phyloP scores from a whole-genome alignment of 2,113 vertebrate genomes.

The Oncorhynchus tshawytscha region DNA sequence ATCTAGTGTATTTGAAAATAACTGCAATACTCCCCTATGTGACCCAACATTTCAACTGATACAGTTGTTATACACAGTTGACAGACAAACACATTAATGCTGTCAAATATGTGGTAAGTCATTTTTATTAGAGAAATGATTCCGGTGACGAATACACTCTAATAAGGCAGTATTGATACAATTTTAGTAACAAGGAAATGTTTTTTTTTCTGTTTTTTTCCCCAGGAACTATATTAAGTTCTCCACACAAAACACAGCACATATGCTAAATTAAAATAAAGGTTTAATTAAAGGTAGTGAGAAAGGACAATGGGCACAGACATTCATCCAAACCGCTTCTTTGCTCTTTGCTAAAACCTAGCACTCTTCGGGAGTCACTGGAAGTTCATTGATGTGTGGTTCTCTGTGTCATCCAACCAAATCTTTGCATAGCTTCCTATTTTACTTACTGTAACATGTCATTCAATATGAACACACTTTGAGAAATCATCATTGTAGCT shows the following conservation, averaged over 20 bases:
- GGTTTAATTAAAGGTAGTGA: constrained; percentile 12
- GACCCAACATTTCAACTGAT: neutral
- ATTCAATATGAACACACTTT: neutral
- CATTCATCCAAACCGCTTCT: constrained; percentile 13
- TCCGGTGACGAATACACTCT: constrained; percentile 16
- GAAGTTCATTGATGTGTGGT: neutral
- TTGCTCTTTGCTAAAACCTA: neutral
- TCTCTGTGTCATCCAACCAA: neutral
- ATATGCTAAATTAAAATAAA: constrained; percentile 19
- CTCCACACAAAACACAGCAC: constrained; percentile 12
- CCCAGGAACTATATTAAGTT: neutral
- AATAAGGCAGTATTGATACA: constrained; percentile 57
- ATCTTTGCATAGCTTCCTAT: neutral
- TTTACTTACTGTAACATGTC: neutral
- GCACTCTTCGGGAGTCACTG: neutral
- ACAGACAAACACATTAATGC: neutral
- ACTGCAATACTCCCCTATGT: neutral
- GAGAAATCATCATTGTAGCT: neutral
- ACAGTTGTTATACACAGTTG: neutral
- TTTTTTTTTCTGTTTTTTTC: neutral
- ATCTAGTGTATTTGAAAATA: neutral
- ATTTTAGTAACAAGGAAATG: constrained; percentile 23
- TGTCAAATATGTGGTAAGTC: constrained; percentile 6
- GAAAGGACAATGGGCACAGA: constrained; percentile 42
- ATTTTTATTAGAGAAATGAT: constrained; percentile 20